Base-by-base conservation (phyloP, 1,140 invertebrate species). In the Gryllus bimaculatus region DNA sequence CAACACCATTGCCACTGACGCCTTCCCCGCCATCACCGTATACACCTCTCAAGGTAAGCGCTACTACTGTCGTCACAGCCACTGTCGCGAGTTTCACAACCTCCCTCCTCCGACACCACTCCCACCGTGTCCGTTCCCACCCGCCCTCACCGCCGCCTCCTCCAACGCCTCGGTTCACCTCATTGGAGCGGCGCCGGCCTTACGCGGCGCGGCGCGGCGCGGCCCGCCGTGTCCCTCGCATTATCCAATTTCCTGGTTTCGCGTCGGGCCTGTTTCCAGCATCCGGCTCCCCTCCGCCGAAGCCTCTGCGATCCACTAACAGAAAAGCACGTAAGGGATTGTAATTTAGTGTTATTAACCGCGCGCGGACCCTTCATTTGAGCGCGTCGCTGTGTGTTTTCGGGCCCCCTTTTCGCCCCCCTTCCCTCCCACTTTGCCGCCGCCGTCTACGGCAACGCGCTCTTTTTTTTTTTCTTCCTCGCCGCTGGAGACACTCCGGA, bases 341-440 rank as follows among this genome's bases (percentile, higher is more conserved):
- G 54, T 66, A 66, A 66, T 66, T 66, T 66, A 66, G 54, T 66
- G 54, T 66, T 66, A 66, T 66, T 66, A 66, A 66, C 54, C 54
- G 18, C 54, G 54, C 54, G 54, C 54, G 54, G 54, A 10, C 54
- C 54, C 54, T 66, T 66, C 1, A 66, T 66, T 66, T 66, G 10
- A 66, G 54, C 18, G 54, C 54, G 54, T 66, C 54, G 54, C 54
- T 66, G 54, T 66, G 54, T 66, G 54, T 66, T 66, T 66, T 66
- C 10, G 54, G 54, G 54, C 3, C 18, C 54, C 54, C 5, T 39
- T 39, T 66, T 18, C 54, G 54, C 18, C 54, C 54, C 18, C 18
- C 18, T 7, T 3, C 7, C 18, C 54, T 54, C n/a, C n/a, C n/a
- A n/a, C n/a, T n/a, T n/a, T 5, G 26, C 26, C 26, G 26, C 5